Base-by-base conservation (phyloP, 2,113 vertebrate species). In the Bombycilla garrulus region DNA sequence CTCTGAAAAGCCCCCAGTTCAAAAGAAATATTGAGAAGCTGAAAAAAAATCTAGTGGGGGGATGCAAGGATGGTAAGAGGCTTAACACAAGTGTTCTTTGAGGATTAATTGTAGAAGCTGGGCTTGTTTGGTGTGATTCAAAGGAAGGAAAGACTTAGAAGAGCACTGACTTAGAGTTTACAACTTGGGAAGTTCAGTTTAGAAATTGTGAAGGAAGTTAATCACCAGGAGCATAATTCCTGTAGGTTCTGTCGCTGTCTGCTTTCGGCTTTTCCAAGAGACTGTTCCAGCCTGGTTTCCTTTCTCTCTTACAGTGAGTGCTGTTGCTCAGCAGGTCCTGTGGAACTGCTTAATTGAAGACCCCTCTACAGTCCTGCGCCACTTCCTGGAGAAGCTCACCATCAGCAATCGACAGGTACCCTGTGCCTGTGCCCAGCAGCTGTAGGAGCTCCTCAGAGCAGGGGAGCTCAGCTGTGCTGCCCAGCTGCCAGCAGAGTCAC, bases 291-390 rank as follows among this genome's bases (percentile, higher is more conserved):
- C 53, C 13, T 50, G 24, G 18, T 70, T 92, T 92, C 38, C 51
- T 94, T 91, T 92, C 67, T 97, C 66, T 93, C 77, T 57, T n/a
- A 23, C 89, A 99, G 99, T 99, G 66, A 99, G 99, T 42, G 99
- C 99, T 20, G 99, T 99, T 50, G 99, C 99, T 62, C 99, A 99
- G 92, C 99, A 99, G 97, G 99, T 99, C 84, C 97, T 99, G 74
- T 99, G 99, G 99, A 99, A 99, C 97, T 99, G 99, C 89, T 97
- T 99, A 44, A 99, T 99, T 92, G 99, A 99, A 98, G 99, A 99
- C 85, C 99, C 99, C 17, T 99, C 99, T 6, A 99, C 99, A 6
- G 99, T 99, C 81, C 98, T 99, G 57, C 98, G 99, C 25, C 99
- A 99, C 97, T 99, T 99, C 95, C 98, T 99, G 38, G 99, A 99